Evolutionary conservation across 2,113 vertebrate genomes (phyloP).

Genomic region (Morphnarchus princeps): DNA sequence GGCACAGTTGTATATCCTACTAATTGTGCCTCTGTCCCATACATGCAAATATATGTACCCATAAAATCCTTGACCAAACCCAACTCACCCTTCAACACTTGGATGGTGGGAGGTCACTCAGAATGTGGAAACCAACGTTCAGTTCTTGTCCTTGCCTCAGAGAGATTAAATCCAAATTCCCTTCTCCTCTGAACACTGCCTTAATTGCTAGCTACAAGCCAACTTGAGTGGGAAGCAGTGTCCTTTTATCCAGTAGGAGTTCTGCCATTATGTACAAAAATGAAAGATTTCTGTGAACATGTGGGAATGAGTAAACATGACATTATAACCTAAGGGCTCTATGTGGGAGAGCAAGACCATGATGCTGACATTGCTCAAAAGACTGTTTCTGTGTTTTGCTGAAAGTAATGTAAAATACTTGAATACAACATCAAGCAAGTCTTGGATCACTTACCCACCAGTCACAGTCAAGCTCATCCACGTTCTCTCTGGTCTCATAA

Average conservation of each 20-base stretch:
- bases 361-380: not conserved
- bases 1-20: not conserved
- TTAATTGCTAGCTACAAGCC: not conserved
- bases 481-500: not conserved
- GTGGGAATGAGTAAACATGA: constrained; percentile 13
- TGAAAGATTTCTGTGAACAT: not conserved
- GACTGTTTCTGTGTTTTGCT: not conserved
- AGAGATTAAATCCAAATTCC: not conserved
- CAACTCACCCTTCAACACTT: not conserved
- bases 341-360: not conserved
- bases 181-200: not conserved
- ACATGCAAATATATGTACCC: not conserved
- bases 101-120: not conserved
- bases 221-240: not conserved
- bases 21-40: not conserved
- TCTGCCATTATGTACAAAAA: constrained; percentile 13
- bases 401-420: not conserved
- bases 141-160: not conserved
- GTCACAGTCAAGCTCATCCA: not conserved
- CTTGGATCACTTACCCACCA: not conserved
- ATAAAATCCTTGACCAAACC: not conserved
- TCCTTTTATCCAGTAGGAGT: constrained; percentile 14
- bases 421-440: not conserved
- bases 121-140: not conserved
- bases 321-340: constrained; percentile 36